Percentiles rank a stretch among this genome's conserved stretches.
These are phyloP conservation scores for Chrysemys picta DNA, from an alignment of 2,113 vertebrate species.

Conservation along the genomic window DNA sequence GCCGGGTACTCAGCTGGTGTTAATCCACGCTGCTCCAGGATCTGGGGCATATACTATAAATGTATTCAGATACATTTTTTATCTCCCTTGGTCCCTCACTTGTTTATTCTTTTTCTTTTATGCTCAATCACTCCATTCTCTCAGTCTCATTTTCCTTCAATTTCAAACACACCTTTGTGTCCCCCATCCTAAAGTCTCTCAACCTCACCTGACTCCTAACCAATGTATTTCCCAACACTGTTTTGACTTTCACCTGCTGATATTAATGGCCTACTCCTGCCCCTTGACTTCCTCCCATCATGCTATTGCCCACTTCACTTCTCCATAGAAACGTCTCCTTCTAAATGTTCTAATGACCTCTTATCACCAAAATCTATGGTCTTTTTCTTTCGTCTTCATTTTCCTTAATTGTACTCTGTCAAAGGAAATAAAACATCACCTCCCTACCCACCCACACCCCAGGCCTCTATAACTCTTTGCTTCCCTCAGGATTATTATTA, in stretches of 20 bases:
- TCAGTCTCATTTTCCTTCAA: not conserved
- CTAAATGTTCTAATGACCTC: not conserved
- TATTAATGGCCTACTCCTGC: not conserved
- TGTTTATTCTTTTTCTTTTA: not conserved
- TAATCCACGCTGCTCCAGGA: not conserved
- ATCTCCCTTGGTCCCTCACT: not conserved
- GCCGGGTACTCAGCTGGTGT: not conserved
- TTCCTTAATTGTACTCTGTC: not conserved
- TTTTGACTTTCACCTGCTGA: not conserved
- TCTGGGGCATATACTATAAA: not conserved
- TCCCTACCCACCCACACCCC: not conserved
- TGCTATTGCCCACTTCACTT: not conserved
- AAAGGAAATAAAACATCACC: not conserved
- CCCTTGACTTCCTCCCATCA: not conserved
- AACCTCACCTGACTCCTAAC: rapidly evolving
- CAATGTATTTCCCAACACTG: not conserved
- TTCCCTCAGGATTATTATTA: not conserved
- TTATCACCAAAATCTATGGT: not conserved
- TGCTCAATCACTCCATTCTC: not conserved
- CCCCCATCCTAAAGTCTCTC: not conserved
- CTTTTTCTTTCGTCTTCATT: not conserved
- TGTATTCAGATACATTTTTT: not conserved
- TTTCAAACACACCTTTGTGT: not conserved
- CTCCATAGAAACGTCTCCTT: not conserved
- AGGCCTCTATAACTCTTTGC: not conserved